phyloP scores from a whole-genome alignment of 2,888 invertebrate species.

The Nomada ruficornis region DNA sequence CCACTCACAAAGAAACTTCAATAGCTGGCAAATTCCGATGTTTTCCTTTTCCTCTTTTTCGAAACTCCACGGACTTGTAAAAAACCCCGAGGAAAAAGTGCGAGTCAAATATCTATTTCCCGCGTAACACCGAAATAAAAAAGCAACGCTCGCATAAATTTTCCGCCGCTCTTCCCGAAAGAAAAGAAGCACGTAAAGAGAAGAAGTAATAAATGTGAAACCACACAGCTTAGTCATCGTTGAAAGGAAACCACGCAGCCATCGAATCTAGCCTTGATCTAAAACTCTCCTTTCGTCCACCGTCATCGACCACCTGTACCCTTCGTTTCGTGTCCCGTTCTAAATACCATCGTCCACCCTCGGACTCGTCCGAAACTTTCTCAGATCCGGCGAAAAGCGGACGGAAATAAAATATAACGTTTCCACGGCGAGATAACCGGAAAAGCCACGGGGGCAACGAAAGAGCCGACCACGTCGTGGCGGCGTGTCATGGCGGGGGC shows the following conservation, averaged over 20 bases:
- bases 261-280: conserved; percentile 28
- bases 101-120: no score
- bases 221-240: neutral
- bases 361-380: neutral
- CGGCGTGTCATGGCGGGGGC: neutral
- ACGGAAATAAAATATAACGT: neutral
- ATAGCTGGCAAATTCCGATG: no score
- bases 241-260: conserved; percentile 6
- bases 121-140: no score
- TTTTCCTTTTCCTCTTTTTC: no score
- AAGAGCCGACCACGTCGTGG: conserved; percentile 1
- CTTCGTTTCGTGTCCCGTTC: neutral
- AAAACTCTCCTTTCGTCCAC: conserved; percentile 22
- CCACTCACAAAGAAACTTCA: no score
- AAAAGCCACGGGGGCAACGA: conserved; percentile 48
- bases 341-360: neutral
- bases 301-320: neutral
- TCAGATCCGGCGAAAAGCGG: neutral
- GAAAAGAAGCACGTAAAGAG: neutral
- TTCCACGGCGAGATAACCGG: conserved; percentile 48
- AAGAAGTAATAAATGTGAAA: neutral
- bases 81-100: no score
- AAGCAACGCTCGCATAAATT: no score
- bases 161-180: neutral
- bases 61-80: no score